Conservation (phyloP, 2,888 invertebrate genomes). For the Bursaphelenchus okinawaensis region DNA sequence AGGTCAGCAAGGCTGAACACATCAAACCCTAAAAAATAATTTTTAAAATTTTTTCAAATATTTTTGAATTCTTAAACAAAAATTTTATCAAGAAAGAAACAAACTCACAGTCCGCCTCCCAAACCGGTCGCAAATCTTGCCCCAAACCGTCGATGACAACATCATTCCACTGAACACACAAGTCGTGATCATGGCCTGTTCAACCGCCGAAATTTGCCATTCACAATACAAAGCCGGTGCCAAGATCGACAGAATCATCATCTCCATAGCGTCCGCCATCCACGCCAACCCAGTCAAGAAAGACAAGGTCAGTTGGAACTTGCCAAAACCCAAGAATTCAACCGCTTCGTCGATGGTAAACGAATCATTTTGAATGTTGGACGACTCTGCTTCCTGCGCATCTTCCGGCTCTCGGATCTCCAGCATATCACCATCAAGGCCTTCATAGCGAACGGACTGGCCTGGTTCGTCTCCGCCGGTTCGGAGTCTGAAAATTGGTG, state of each 20-base stretch:
- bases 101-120: slow-evolving; percentile 43
- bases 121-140: slow-evolving; percentile 74
- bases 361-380: slow-evolving; percentile 22
- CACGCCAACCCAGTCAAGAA: slow-evolving; percentile 62
- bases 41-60: too few species aligned
- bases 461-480: slow-evolving; percentile 13
- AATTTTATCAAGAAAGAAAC: background rate
- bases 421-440: slow-evolving; percentile 31
- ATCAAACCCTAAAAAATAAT: slow-evolving; percentile 72
- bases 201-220: slow-evolving; percentile 72
- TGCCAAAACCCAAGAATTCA: slow-evolving; percentile 62
- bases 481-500: slow-evolving; percentile 29
- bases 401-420: slow-evolving; percentile 26
- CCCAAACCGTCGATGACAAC: slow-evolving; percentile 92
- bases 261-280: slow-evolving; percentile 52
- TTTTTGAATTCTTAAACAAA: background rate
- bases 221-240: slow-evolving; percentile 88
- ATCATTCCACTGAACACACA: slow-evolving; percentile 94
- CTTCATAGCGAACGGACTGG: slow-evolving; percentile 31
- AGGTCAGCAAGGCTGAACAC: slow-evolving; percentile 79
- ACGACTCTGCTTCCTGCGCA: background rate
- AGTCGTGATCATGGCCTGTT: slow-evolving; percentile 86
- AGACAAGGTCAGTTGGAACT: slow-evolving; percentile 62
- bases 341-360: slow-evolving; percentile 62
- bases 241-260: slow-evolving; percentile 75